A percentile compares a stretch with the other conserved stretches of the same genome.
phyloP scores from a whole-genome alignment of 2,797 vertebrate species.

The Netta rufina region DNA sequence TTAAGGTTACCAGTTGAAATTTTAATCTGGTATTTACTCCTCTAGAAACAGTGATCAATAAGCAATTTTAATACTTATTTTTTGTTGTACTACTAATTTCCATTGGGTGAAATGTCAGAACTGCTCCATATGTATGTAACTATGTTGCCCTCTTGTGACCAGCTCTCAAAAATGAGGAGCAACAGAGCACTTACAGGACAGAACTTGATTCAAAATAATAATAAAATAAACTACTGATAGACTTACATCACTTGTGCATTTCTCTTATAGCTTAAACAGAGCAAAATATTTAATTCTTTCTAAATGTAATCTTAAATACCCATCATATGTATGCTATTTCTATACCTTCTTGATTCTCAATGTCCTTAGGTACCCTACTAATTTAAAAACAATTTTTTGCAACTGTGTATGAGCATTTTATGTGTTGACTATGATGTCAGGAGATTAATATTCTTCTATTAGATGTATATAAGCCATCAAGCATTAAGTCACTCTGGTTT shows the following conservation, averaged over 20 bases:
- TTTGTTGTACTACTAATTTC: background rate
- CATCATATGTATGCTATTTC: background rate
- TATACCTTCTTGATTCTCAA: background rate
- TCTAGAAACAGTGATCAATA: background rate
- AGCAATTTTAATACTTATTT: background rate
- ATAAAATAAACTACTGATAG: background rate
- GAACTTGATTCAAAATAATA: background rate
- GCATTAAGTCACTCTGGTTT: background rate
- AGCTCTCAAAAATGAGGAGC: slow-evolving; percentile 24
- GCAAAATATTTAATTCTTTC: background rate
- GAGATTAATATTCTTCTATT: background rate
- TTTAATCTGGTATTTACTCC: background rate
- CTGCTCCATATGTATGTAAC: slow-evolving; percentile 18
- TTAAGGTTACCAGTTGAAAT: background rate
- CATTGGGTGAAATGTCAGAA: background rate
- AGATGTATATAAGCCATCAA: background rate
- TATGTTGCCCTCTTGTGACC: slow-evolving; percentile 68
- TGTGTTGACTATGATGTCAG: background rate
- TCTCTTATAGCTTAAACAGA: background rate
- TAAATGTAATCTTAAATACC: background rate
- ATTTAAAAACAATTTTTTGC: background rate
- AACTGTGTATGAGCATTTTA: background rate
- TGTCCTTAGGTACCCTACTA: background rate
- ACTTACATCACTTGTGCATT: background rate
- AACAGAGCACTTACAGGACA: background rate